Base-by-base conservation (phyloP, 2,113 vertebrate genomes). In the Stigmatopora nigra region DNA sequence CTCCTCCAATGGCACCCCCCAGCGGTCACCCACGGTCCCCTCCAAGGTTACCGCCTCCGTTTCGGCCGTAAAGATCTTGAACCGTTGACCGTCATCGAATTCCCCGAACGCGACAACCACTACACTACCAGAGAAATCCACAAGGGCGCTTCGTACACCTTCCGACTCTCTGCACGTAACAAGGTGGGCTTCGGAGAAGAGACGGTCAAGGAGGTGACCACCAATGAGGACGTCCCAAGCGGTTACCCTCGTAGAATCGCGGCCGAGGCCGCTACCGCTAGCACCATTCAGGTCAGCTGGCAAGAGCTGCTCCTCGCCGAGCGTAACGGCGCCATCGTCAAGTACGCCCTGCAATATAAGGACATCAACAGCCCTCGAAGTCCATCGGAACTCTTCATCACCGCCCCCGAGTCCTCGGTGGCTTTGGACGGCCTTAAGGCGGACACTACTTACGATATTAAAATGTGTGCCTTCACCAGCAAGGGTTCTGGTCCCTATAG, bases 381-480 rank as follows among this genome's bases (percentile, higher is more conserved):
- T 72, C 95, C 94, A 59, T 86, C 93, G 16, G 96, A 99, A 88
- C 91, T 98, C 71, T 92, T 94, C 82, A 92, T 99, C 89, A 89
- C 91, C 63, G 93, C 95, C 71, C 93, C 95, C 36, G 95, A 97
- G 84, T 96, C 93, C 67, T 91, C 91, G 57, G 82, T 94, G 87
- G 92, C 85, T 85, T 90, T 99, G 83, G 92, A 93, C 84, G 93
- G 94, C 88, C 92, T 99, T 89, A 96, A 94, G 89, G 90, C 95
- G 77, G 97, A 98, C 90, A 98, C 95, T 80, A 98, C 96, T 82
- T 99, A 98, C 46, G 96, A 99, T 94, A 97, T 98, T 92, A 98
- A 98, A 98, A 95, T 99, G 92, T 95, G 96, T 92, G 96, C 97
- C 91, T 94, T 98, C 87, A 98, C 94, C 92, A 96, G 92, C 94